Percentiles rank a stretch among this genome's conserved stretches.
Conservation (phyloP, 2,113 vertebrate genomes). For the Nesogale talazaci region DNA sequence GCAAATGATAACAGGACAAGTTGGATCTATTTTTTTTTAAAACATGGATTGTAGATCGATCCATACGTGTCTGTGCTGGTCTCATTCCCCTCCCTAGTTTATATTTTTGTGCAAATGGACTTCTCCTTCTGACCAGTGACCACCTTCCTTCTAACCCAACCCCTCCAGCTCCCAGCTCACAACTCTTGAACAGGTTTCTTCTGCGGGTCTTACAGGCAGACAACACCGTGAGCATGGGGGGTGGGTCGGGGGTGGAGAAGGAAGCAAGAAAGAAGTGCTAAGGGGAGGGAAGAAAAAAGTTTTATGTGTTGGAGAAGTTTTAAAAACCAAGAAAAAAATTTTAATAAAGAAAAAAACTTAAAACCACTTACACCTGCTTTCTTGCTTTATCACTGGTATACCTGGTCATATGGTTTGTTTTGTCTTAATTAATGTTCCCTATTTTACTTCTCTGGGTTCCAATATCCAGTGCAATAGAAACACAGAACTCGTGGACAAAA, state of each 20-base stretch:
- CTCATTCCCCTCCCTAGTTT: constrained; percentile 61
- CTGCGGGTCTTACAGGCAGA: not conserved
- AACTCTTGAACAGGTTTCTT: not conserved
- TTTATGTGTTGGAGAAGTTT: constrained; percentile 71
- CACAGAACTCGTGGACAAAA: no score
- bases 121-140: constrained; percentile 75
- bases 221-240: not conserved
- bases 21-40: constrained; percentile 74
- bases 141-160: not conserved
- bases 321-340: constrained; percentile 60
- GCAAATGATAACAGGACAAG: constrained; percentile 84
- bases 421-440: no score
- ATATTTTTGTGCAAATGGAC: constrained; percentile 77
- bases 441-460: not conserved
- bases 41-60: constrained; percentile 95
- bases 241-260: not conserved
- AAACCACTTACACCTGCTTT: not conserved
- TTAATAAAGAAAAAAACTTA: constrained; percentile 61
- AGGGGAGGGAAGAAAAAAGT: not conserved
- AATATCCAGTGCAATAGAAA: no score
- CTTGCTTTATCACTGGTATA: not conserved
- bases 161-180: not conserved
- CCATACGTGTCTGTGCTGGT: constrained; percentile 83
- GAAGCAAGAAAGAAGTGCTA: constrained; percentile 45
- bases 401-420: not conserved